Conservation (phyloP, 2,888 invertebrate genomes). For the Eupithecia pulchellata region DNA sequence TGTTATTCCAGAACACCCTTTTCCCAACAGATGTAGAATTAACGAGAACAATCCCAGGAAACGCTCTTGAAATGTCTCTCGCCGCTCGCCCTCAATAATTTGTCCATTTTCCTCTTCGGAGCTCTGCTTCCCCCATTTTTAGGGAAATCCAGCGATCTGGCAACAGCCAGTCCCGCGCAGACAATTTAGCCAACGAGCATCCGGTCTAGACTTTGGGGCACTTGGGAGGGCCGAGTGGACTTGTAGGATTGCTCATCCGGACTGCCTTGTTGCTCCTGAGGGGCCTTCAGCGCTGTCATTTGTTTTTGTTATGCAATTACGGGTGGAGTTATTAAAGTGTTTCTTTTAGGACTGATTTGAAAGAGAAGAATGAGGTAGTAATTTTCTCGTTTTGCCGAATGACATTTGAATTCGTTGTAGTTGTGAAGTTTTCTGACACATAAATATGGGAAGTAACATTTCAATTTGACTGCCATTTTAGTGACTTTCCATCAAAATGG, state of each 20-base stretch:
- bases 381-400: neutral
- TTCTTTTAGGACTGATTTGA: neutral
- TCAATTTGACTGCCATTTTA: too few relatives aligned
- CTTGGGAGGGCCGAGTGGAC: constrained; percentile 32
- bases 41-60: constrained; percentile 6
- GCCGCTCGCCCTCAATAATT: neutral
- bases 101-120: constrained; percentile 1
- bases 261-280: constrained; percentile 21
- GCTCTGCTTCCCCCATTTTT: neutral
- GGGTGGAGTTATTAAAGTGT: neutral
- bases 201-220: constrained; percentile 66
- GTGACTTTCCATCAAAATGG: too few relatives aligned
- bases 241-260: constrained; percentile 39
- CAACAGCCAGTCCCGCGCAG: constrained; percentile 42
- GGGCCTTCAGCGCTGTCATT: constrained; percentile 19
- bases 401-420: neutral
- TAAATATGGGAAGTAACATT: too few relatives aligned
- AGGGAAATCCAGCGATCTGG: constrained; percentile 15
- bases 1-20: neutral
- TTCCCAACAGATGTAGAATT: neutral
- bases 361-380: neutral
- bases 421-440: too few relatives aligned
- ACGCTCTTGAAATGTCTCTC: constrained; percentile 2
- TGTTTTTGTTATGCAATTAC: constrained; percentile 20
- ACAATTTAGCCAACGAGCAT: constrained; percentile 59